Evolutionary conservation across 2,888 invertebrate species (phyloP), one percentile per base, ranked within the genome.

Genomic region (Melinaea menophilus): DNA sequence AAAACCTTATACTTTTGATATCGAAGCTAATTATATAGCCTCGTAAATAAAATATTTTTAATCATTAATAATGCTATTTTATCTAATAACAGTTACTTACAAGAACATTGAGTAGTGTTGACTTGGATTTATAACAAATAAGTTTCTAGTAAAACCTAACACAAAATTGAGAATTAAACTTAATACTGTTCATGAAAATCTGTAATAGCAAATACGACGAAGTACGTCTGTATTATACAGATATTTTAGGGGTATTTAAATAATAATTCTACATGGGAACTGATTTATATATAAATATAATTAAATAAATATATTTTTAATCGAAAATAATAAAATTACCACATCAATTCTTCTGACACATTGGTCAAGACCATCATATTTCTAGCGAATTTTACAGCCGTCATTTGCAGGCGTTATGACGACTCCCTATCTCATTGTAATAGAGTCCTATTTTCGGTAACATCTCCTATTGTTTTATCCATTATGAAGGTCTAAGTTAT

Each of bases 341-440:
- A 31, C 34, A 63, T 65, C 66, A 5, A 54, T 55, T 41, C 51
- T 60, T 65, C 48, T 9, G 45, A 60, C 55, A 63, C 63, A 55
- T 22, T 51, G 45, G 48, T 67, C 59, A 63, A 59, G 61, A 64
- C 67, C 67, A 67, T 69, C 70, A 70, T 72, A 71, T 71, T 71
- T 71, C 69, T 66, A 60, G 60, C 66, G 64, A 69, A 71, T 71
- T 72, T 71, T 63, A 69, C 67, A 66, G 67, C 70, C 70, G 72
- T 72, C 72, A 72, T 68, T 71, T 66, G 58, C 72, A 72, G 71
- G 62, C 68, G 57, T 55, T 55, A 33, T 35, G 37, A 56, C 47
- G 57, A 37, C 64, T 66, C 64, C 69, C 64, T 71, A 69, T 65
- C 63, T 51, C 66, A 22, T 55, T 13, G 68, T 65, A 63, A 68